Evolutionary conservation across 2,888 invertebrate species (phyloP), one percentile per base, ranked within the genome.

Genomic region (Petrophora chlorosata): DNA sequence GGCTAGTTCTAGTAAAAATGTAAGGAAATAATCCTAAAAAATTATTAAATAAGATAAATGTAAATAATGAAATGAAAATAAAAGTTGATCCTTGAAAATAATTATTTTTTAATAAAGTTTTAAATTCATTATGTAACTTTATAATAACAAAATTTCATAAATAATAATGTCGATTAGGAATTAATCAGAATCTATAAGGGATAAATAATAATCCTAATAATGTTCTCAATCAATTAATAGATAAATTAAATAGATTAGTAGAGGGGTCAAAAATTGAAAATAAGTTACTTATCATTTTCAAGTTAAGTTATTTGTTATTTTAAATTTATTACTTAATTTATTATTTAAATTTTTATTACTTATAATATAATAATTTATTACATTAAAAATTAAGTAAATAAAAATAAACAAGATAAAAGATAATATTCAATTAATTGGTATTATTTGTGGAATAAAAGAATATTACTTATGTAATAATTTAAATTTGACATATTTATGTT

Each of bases 381-480:
- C 79, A 76, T 86, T 90, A 79, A 92, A 87, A 65, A 91, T 61
- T 58, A 91, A 65, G 74, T 91, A 89, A 63, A 82, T 77, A 13
- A 57, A 15, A 57, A 81, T 59, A 70, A 80, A 79, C 52, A 88
- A 78, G 61, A 83, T 70, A 73, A 88, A 85, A 56, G 74, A 81
- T 62, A 91, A 81, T 85, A 87, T 82, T 91, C 86, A 86, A 54
- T 85, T 90, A 79, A 93, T 83, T 3, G 93, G 93, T 25, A 91
- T 90, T 92, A 94, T 93, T 92, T 94, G 94, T 45, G 93, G 93
- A 0, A 94, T 93, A 80, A 92, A 93, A 92, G 91, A 92, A 91
- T 92, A 92, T 90, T 90, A 84, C 61, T 53, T 56, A 25, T 41
- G 68, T 89, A 91, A 91, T 91, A 87, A 92, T 91, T 93, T 92